Conservation (phyloP, 2,888 invertebrate species). For the Melipona beecheii region DNA sequence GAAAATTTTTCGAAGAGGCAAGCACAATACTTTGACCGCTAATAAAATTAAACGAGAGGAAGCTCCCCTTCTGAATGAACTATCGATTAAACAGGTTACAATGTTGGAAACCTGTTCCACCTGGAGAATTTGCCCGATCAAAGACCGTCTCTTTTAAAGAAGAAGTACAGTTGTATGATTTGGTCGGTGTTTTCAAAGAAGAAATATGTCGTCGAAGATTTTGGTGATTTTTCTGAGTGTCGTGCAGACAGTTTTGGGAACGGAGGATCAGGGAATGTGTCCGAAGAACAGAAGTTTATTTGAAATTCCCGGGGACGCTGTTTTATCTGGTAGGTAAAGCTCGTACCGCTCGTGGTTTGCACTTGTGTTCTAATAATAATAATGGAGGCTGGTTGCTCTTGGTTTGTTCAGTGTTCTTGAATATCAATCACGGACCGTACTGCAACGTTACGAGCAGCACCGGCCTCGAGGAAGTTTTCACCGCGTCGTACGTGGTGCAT, state of each 20-base stretch:
- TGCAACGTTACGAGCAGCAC: constrained; percentile 81
- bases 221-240: constrained; percentile 52
- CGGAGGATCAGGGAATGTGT: constrained; percentile 70
- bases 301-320: constrained; percentile 79
- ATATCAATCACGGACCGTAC: constrained; percentile 81
- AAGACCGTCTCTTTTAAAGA: not conserved
- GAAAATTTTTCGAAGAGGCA: not conserved
- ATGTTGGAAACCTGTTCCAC: constrained; percentile 33
- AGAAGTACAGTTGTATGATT: not conserved
- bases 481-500: constrained; percentile 82
- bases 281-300: constrained; percentile 76
- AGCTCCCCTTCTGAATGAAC: constrained; percentile 27
- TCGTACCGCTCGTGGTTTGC: not conserved
- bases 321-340: constrained; percentile 76
- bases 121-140: not conserved
- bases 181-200: not conserved
- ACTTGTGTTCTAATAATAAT: not conserved
- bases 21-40: not conserved
- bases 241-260: constrained; percentile 30
- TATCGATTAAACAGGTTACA: constrained; percentile 75
- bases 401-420: constrained; percentile 79
- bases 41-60: constrained; percentile 10
- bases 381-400: not conserved
- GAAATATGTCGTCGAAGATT: constrained; percentile 40
- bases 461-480: constrained; percentile 82